Evolutionary conservation across 2,888 invertebrate species (phyloP), one percentile per base, ranked within the genome.

Genomic region (Luperina testacea): DNA sequence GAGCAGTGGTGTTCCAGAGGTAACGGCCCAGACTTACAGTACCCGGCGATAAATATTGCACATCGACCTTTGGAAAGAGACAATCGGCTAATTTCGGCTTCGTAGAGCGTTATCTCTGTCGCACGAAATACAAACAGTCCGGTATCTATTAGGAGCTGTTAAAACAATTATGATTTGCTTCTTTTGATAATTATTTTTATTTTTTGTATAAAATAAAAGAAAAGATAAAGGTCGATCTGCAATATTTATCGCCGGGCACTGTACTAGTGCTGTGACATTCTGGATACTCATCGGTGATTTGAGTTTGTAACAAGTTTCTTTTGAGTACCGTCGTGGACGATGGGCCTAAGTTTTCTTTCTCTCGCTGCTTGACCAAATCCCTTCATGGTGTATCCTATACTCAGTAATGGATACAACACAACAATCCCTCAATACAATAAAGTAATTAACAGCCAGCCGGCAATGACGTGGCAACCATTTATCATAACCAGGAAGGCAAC

Each of bases 361-460:
- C 20, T 0, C 17, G 7, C n/a, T 32, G 9, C 27, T 32, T 48
- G 7, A 72, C 17, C 15, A n/a, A 27, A 72, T 51, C 38, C 20
- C 5, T 81, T 57, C 7, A 24, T 2, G 4, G 11, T 24, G 27
- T 68, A 74, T 27, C 17, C 27, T 15, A 72, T 24, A 45, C 45
- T 68, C 20, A 61, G 17, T n/a, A 20, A 51, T 27, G 13, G 68
- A 83, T 32, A 74, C 20, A 69, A 75, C 32, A 67, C 48, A 82
- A 67, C 82, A 77, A 82, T 84, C 74, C 80, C 80, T 84, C 82
- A 77, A 76, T 83, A 85, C 77, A 76, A 82, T 86, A 78, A 82
- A 82, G 84, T 85, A 86, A 85, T 85, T 85, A 85, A 83, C 80
- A 80, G 70, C 64, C 79, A 59, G 82, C 86, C 80, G 76, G 80